phyloP scores from a whole-genome alignment of 2,113 vertebrate genomes.

The Coptodon bakossiorum region DNA sequence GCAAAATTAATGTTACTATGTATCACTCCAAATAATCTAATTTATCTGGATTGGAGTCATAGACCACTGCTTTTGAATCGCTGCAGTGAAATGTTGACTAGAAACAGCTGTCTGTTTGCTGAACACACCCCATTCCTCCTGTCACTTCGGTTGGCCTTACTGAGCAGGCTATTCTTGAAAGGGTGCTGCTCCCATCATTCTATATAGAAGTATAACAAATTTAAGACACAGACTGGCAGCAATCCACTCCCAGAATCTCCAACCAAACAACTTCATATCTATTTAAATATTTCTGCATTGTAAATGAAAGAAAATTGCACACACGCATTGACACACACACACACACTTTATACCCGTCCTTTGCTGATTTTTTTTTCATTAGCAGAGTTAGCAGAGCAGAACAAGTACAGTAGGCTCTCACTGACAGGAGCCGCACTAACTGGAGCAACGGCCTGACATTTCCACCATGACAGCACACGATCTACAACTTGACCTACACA shows the following conservation, averaged over 20 bases:
- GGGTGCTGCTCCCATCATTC: neutral
- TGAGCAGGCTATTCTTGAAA: neutral
- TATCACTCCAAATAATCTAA: neutral
- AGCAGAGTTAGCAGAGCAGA: constrained; percentile 46
- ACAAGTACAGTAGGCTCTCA: constrained; percentile 7
- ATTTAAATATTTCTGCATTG: neutral
- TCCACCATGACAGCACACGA: constrained; percentile 32
- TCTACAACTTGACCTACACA: constrained; percentile 38
- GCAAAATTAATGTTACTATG: neutral
- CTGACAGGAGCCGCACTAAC: constrained; percentile 4
- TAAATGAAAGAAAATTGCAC: neutral
- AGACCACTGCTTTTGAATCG: neutral
- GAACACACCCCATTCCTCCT: neutral
- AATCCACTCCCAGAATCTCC: neutral
- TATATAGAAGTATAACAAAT: neutral
- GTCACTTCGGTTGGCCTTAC: neutral
- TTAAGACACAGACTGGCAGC: neutral
- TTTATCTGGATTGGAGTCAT: neutral
- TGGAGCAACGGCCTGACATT: constrained; percentile 50
- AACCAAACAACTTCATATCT: neutral
- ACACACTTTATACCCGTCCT: neutral
- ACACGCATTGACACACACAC: neutral
- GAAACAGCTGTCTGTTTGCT: neutral
- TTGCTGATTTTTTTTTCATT: constrained; percentile 41
- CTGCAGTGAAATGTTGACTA: neutral